Evolutionary conservation across 2,797 vertebrate genomes (phyloP), one percentile per base, ranked within the genome.

Genomic region (Tinamus major): DNA sequence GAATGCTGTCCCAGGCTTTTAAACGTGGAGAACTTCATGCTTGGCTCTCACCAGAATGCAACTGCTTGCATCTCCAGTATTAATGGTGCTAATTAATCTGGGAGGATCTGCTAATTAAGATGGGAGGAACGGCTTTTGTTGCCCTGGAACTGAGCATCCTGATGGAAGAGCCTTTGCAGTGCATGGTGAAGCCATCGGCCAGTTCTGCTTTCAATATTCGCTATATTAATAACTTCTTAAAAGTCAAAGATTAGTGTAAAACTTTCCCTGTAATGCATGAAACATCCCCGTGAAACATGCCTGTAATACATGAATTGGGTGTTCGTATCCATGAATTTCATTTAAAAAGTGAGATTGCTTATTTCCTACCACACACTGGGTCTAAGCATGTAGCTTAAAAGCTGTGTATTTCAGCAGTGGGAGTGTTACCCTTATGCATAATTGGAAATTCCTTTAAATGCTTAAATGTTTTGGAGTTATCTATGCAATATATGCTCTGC

Each of bases 11-110:
- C 71, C 6, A 2, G 67, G 53, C n/a, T 1, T 6, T 23, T 2
- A 44, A 56, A 1, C 19, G 39, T 0, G 37, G 13, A 10, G 51
- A 29, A 31, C 35, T 6, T 13, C 29, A 26, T 35, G 1, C 21
- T 0, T 1, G 44, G 18, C 29, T 58, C 7, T 0, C 11, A 5
- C 23, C 1, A 71, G 5, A 48, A 0, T 20, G 0, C 2, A 20
- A 13, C 11, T 31, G 1, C 31, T 15, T 17, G 1, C 1, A 33
- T 1, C 56, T 37, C 35, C 1, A 1, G 58, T 42, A 2, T 15
- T 6, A 33, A 0, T 46, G 1, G 6, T 19, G 41, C 27, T 17
- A 11, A 0, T 26, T 17, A 11, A 0, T 20, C 1, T 56, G 0
- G 1, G 69, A 35, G 35, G 35, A 35, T 35, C 35, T 35, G 35